phyloP scores from a whole-genome alignment of 2,113 vertebrate genomes.

The Maccullochella peelii region DNA sequence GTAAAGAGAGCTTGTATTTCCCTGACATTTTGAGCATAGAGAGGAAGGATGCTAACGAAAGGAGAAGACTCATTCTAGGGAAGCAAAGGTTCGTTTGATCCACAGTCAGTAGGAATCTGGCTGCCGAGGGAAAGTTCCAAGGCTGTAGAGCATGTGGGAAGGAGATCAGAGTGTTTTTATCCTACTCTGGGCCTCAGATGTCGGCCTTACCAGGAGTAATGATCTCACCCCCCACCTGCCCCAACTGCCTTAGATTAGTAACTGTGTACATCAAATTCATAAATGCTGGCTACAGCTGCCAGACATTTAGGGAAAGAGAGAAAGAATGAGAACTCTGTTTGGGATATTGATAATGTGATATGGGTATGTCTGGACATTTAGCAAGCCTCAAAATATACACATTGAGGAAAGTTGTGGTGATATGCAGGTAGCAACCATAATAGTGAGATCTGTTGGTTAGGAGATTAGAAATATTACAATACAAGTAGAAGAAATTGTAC shows the following conservation, averaged over 20 bases:
- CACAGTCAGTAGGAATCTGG: constrained; percentile 54
- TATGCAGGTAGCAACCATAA: not conserved
- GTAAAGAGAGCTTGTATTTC: constrained; percentile 25
- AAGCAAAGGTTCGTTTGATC: constrained; percentile 63
- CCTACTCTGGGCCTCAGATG: constrained; percentile 63
- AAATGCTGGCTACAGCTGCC: constrained; percentile 37
- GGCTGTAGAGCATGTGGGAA: constrained; percentile 55
- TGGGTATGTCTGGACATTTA: constrained; percentile 1
- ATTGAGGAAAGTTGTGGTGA: not conserved
- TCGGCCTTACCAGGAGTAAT: constrained; percentile 64
- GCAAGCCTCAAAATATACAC: not conserved
- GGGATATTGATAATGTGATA: not conserved
- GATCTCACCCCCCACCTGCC: constrained; percentile 55
- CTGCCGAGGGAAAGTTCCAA: constrained; percentile 51
- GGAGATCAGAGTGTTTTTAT: constrained; percentile 72
- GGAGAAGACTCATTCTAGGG: constrained; percentile 14
- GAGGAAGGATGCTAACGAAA: constrained; percentile 28
- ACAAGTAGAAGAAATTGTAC: constrained; percentile 38
- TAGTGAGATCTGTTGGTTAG: not conserved
- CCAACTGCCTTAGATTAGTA: constrained; percentile 64
- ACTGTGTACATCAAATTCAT: constrained; percentile 54
- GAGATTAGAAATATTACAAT: constrained; percentile 1
- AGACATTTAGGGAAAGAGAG: constrained; percentile 17
- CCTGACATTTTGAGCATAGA: constrained; percentile 14
- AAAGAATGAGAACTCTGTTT: not conserved